Percentiles rank a stretch among this genome's conserved stretches.
phyloP scores from a whole-genome alignment of 2,888 invertebrate genomes.

The Fragum fragum region DNA sequence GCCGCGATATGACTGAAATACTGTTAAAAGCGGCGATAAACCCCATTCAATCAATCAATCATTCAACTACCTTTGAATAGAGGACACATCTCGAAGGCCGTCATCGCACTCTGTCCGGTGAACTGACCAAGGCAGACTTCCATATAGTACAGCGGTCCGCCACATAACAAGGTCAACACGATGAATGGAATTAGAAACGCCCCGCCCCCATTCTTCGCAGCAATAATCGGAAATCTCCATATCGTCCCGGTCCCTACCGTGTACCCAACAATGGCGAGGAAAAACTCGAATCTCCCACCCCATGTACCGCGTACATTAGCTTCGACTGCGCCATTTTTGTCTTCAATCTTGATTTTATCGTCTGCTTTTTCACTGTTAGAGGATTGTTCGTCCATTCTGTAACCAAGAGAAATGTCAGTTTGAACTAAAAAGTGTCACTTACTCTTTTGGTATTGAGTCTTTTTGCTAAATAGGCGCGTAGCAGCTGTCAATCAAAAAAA shows the following conservation, averaged over 20 bases:
- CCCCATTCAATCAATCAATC: too few relatives aligned
- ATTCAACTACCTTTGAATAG: constrained; percentile 62
- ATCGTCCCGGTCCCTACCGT: constrained; percentile 42
- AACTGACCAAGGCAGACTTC: constrained; percentile 60
- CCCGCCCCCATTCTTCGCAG: constrained; percentile 42
- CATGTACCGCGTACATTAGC: constrained; percentile 26
- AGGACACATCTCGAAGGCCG: constrained; percentile 56
- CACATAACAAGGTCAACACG: constrained; percentile 46
- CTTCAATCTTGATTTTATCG: not conserved
- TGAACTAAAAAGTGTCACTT: not conserved
- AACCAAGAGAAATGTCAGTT: not conserved
- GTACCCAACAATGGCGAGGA: constrained; percentile 46
- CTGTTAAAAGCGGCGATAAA: too few relatives aligned
- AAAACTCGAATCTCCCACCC: constrained; percentile 48
- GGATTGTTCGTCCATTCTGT: not conserved
- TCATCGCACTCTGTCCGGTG: constrained; percentile 46
- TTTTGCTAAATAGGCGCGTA: too few relatives aligned
- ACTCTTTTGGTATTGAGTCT: too few relatives aligned
- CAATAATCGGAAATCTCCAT: constrained; percentile 41
- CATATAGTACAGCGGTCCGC: constrained; percentile 55
- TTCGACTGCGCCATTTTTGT: not conserved
- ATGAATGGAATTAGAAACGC: constrained; percentile 53
- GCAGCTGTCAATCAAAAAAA: too few relatives aligned
- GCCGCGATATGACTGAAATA: too few relatives aligned
- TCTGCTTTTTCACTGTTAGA: too few relatives aligned